Base-by-base conservation (phyloP, 2,888 invertebrate genomes). In the Macaria notata region DNA sequence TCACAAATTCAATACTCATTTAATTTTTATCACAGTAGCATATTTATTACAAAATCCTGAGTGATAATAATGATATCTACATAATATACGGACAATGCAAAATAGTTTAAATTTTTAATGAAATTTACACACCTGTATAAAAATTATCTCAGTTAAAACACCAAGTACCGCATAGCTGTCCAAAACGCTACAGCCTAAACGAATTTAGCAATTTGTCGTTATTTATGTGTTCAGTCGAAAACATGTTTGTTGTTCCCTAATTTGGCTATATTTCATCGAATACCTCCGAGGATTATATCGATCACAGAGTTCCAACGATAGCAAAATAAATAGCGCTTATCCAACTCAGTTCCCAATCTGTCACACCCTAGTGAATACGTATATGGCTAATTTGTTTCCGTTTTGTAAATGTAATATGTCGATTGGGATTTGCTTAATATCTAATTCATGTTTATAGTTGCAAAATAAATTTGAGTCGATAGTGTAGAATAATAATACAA, bases 151-250 rank as follows among this genome's bases (percentile, higher is more conserved):
- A 6, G 7, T 6, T 7, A 36, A 36, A 6, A 36, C 33, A 36
- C 7, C 19, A 44, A 44, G 29, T 19, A 19, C 7, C 3, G 31
- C 29, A 36, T n/a, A 49, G 41, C 39, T 8, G 39, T 53, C 49
- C 30, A 9, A 45, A 49, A 56, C 59, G 53, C 64, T 51, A 59
- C 62, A 53, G 51, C 65, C 57, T 48, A 55, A 64, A 64, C 54
- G 55, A 61, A 65, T 57, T 56, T 52, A 59, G 48, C 65, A 66
- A 70, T 66, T 68, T 67, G 56, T 51, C 46, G 63, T 62, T 62
- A 66, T 63, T 63, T 66, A 62, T 62, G 60, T 54, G 56, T 53
- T 39, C 50, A 36, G 44, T 54, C 59, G 55, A 63, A 63, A 63
- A 62, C 59, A 62, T 62, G 59, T 59, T 62, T 61, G 53, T 59